Conservation (phyloP, 2,797 vertebrate genomes). For the Melopsittacus undulatus region DNA sequence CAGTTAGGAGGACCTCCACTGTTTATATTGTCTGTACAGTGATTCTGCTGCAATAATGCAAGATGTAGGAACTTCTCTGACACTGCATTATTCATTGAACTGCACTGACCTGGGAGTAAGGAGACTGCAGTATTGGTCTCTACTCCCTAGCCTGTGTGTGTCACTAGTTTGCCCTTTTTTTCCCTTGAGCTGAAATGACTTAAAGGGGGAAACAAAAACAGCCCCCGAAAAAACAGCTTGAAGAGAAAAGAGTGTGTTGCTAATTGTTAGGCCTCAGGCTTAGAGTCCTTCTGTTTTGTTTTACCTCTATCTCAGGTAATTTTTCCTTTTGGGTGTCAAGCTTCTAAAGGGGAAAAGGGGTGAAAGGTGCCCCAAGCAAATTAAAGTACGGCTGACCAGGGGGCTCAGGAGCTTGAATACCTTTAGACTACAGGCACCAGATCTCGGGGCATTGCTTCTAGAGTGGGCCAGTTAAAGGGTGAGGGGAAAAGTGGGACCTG, state of each 20-base stretch:
- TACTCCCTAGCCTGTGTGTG: not conserved
- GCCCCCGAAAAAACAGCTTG: not conserved
- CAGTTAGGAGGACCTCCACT: not conserved
- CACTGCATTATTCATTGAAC: not conserved
- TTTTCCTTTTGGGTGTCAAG: not conserved
- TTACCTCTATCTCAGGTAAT: not conserved
- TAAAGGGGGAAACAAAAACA: not conserved
- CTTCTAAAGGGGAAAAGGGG: not conserved
- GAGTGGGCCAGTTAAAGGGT: not conserved
- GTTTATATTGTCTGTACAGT: not conserved
- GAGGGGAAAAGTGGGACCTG: not conserved
- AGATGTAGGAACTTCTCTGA: not conserved
- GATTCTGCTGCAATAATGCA: conserved; percentile 1
- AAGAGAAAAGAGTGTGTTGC: not conserved
- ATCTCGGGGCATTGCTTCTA: not conserved
- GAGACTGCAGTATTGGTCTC: not conserved
- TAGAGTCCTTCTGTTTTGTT: not conserved
- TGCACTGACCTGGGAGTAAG: not conserved
- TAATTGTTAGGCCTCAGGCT: not conserved
- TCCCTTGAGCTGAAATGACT: not conserved
- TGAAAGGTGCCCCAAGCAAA: not conserved
- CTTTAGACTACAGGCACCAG: not conserved
- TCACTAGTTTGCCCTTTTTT: not conserved
- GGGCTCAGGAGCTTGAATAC: not conserved
- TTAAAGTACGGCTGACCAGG: not conserved